These are phyloP conservation scores for Salpingus planirostris DNA, from an alignment of 2,888 invertebrate genomes.

Conservation along the genomic window DNA sequence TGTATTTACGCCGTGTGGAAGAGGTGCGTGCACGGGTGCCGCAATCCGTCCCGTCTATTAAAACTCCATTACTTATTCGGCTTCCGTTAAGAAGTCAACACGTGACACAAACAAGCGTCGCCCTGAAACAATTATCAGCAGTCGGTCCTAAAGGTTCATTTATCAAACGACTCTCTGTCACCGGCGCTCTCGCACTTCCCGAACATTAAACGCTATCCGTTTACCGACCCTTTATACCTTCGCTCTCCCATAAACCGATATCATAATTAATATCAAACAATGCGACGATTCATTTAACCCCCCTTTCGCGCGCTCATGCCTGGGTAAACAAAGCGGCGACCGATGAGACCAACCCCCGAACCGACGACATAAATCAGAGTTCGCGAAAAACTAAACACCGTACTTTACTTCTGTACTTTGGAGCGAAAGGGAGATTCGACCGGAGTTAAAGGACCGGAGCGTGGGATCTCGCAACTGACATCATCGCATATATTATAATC, in stretches of 20 bases:
- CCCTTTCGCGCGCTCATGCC: too few relatives aligned
- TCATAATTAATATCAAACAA: conserved; percentile 38
- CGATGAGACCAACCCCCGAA: conserved; percentile 13
- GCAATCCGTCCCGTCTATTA: conserved; percentile 27
- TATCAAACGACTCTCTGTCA: conserved; percentile 26
- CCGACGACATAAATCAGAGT: too few relatives aligned
- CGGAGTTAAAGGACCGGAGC: too few relatives aligned
- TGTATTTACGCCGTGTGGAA: too few relatives aligned
- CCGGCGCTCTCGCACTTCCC: conserved; percentile 19
- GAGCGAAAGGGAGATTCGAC: too few relatives aligned
- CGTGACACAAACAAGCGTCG: conserved; percentile 21
- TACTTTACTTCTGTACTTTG: too few relatives aligned
- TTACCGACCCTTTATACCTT: conserved; percentile 25
- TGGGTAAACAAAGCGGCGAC: conserved; percentile 21
- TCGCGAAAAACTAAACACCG: too few relatives aligned
- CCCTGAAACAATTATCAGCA: conserved; percentile 21
- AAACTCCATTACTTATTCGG: conserved; percentile 33
- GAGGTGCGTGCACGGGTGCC: conserved; percentile 12
- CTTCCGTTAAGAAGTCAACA: conserved; percentile 21
- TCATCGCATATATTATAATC: too few relatives aligned
- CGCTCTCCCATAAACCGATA: conserved; percentile 32
- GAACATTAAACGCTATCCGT: conserved; percentile 25
- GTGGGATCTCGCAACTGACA: too few relatives aligned
- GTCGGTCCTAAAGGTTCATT: conserved; percentile 19
- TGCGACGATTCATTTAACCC: conserved; percentile 32